phyloP scores from a whole-genome alignment of 2,888 invertebrate genomes.

The Cheilosia variabilis region DNA sequence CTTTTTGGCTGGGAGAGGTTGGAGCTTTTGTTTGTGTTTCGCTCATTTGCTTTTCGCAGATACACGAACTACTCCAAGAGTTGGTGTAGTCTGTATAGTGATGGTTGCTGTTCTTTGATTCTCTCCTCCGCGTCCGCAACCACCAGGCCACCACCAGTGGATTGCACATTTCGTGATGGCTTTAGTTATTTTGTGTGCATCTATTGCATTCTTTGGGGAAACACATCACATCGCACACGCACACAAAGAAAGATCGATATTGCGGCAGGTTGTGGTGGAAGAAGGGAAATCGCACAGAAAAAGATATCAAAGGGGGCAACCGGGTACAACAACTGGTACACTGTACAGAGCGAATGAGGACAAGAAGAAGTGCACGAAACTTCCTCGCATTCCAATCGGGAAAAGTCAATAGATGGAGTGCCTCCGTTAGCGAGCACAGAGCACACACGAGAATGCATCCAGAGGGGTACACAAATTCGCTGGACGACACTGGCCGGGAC shows the following conservation, averaged over 20 bases:
- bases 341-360: constrained; percentile 59
- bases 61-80: constrained; percentile 12
- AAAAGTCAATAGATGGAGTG: constrained; percentile 73
- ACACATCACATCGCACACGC: constrained; percentile 21
- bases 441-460: background rate
- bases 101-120: constrained; percentile 29
- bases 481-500: constrained; percentile 4
- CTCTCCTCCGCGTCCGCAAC: background rate
- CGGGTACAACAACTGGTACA: constrained; percentile 32
- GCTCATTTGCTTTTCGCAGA: constrained; percentile 63
- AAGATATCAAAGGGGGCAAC: background rate
- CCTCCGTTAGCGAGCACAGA: constrained; percentile 9
- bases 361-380: constrained; percentile 59
- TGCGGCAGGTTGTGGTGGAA: constrained; percentile 57
- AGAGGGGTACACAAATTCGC: constrained; percentile 4
- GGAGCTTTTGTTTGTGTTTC: constrained; percentile 50
- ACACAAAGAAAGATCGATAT: constrained; percentile 57
- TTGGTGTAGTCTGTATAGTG: background rate
- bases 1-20: constrained; percentile 34
- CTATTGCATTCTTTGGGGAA: constrained; percentile 57
- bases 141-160: constrained; percentile 18
- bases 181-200: constrained; percentile 39
- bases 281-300: constrained; percentile 51
- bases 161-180: constrained; percentile 46
- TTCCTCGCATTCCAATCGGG: constrained; percentile 74